These are phyloP conservation scores for Phoebastria nigripes DNA, from an alignment of 2,797 vertebrate genomes.

Conservation along the genomic window DNA sequence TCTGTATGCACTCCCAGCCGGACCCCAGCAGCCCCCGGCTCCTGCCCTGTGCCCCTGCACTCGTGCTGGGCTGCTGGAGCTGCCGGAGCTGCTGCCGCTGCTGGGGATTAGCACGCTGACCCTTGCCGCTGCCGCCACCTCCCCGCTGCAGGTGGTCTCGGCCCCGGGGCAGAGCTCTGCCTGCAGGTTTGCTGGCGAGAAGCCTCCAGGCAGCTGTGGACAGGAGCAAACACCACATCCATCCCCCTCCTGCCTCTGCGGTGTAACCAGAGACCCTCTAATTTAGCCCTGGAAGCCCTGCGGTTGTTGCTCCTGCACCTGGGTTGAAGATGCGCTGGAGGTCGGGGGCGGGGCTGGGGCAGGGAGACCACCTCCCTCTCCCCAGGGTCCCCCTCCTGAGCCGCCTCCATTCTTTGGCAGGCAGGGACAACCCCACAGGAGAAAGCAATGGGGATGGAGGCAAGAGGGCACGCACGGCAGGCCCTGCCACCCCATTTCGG, in stretches of 20 bases:
- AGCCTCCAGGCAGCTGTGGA: background rate
- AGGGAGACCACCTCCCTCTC: background rate
- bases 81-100: background rate
- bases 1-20: accelerated
- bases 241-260: background rate
- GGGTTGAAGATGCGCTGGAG: background rate
- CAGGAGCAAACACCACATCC: background rate
- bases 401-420: accelerated
- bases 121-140: background rate
- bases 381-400: background rate
- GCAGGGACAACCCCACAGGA: background rate
- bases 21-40: accelerated
- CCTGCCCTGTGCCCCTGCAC: background rate
- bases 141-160: accelerated
- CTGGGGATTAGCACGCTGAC: background rate
- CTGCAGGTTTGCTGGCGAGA: background rate
- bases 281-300: background rate
- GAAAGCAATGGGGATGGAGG: background rate
- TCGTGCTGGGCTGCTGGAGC: background rate
- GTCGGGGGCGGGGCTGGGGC: accelerated
- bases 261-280: background rate
- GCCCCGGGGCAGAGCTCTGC: background rate
- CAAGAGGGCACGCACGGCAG: accelerated
- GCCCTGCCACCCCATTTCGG: background rate
- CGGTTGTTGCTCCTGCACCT: background rate